A percentile compares a stretch with the other conserved stretches of the same genome.
phyloP scores from a whole-genome alignment of 2,888 invertebrate species.

The Acleris laterana region DNA sequence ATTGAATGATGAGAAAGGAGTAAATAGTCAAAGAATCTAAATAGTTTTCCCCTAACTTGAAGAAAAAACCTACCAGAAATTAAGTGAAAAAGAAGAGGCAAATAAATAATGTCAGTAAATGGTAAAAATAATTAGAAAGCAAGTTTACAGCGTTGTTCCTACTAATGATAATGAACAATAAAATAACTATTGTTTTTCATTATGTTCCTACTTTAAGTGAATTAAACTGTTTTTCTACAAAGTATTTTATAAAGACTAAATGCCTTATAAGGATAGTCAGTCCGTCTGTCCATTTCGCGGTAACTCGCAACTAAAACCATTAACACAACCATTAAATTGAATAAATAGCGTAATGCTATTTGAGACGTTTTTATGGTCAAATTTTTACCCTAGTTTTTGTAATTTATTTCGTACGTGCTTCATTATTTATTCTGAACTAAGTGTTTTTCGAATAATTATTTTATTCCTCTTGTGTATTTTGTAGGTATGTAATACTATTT shows the following conservation, averaged over 20 bases:
- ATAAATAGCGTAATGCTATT: slow-evolving; percentile 18
- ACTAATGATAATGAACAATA: no score
- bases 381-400: slow-evolving; percentile 22
- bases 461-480: not conserved
- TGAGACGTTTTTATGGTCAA: slow-evolving; percentile 8
- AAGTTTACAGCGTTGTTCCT: no score
- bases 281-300: not conserved
- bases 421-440: slow-evolving; percentile 1
- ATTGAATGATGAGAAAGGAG: no score
- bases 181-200: no score
- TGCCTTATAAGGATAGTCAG: slow-evolving; percentile 16
- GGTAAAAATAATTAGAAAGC: no score
- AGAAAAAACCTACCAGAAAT: no score
- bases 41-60: no score
- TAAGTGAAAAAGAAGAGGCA: no score
- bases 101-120: no score
- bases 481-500: not conserved
- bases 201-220: no score
- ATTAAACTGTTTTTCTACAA: not conserved
- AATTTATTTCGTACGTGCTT: slow-evolving; percentile 30
- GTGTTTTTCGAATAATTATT: not conserved
- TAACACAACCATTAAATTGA: slow-evolving; percentile 30
- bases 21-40: no score
- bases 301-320: slow-evolving; percentile 10
- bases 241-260: slow-evolving; percentile 19